Evolutionary conservation across 2,113 vertebrate species (phyloP).

Genomic region (Hypomesus transpacificus): DNA sequence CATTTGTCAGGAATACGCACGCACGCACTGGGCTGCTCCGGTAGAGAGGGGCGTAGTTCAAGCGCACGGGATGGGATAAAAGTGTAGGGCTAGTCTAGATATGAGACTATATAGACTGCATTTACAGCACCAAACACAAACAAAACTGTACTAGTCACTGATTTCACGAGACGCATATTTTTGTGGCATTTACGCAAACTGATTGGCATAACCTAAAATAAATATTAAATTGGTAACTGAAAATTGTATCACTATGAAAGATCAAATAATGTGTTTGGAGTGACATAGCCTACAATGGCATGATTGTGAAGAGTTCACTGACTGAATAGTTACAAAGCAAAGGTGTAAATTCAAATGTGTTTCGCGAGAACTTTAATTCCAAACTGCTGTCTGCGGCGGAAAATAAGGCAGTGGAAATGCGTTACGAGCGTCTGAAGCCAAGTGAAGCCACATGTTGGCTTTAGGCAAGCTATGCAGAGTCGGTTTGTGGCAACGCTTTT

Average conservation of each 20-base stretch:
- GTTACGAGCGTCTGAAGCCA: background rate
- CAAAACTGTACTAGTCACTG: no score
- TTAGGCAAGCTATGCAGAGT: background rate
- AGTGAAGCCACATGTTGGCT: background rate
- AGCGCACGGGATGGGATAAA: background rate
- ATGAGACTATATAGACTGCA: background rate
- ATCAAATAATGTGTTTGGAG: no score
- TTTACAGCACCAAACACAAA: no score
- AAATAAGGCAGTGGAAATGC: background rate
- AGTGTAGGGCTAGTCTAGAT: background rate
- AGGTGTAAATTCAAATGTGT: no score
- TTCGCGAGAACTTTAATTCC: background rate
- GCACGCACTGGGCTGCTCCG: background rate
- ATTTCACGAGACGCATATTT: background rate
- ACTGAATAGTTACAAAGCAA: no score
- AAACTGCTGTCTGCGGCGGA: background rate
- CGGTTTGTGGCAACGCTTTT: no score
- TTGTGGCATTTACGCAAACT: background rate
- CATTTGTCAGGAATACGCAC: conserved; percentile 24
- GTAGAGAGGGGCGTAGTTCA: conserved; percentile 1
- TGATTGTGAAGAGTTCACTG: no score
- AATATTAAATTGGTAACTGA: no score
- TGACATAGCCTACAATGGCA: no score
- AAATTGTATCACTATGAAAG: no score
- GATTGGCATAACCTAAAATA: no score